Evolutionary conservation across 2,888 invertebrate species (phyloP).

Genomic region (Bombylius discolor): DNA sequence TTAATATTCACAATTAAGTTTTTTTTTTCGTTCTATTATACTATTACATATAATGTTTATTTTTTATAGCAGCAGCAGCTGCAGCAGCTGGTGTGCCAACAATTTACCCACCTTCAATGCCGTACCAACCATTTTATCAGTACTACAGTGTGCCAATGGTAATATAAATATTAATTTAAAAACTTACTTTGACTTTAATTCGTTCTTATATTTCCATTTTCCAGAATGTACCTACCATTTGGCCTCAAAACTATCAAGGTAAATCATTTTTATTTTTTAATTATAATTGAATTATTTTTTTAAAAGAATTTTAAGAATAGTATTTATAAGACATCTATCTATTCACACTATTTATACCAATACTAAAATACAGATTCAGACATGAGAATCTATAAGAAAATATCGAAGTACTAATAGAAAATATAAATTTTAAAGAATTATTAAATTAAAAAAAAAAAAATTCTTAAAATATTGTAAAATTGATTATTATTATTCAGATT

Average conservation of each 20-base stretch:
- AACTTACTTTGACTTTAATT: not conserved
- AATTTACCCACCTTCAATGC: constrained; percentile 39
- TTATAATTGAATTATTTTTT: not conserved
- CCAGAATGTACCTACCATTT: constrained; percentile 39
- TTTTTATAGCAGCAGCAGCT: constrained; percentile 2
- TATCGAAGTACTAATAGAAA: too few relatives aligned
- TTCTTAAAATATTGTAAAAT: too few relatives aligned
- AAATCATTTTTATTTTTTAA: constrained; percentile 17
- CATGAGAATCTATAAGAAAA: too few relatives aligned
- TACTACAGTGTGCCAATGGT: constrained; percentile 41
- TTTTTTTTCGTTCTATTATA: constrained; percentile 6
- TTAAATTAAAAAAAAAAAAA: too few relatives aligned
- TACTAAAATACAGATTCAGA: too few relatives aligned
- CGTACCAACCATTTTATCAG: constrained; percentile 39
- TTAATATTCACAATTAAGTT: too few relatives aligned
- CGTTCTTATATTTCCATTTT: constrained; percentile 7
- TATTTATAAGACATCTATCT: too few relatives aligned
- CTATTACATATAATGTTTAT: not conserved
- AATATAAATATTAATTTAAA: not conserved
- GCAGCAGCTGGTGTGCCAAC: constrained; percentile 35
- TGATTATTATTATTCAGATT: too few relatives aligned
- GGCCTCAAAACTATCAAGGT: constrained; percentile 40
- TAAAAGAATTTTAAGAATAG: not conserved
- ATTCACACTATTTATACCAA: too few relatives aligned
- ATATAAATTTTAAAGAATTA: too few relatives aligned